Evolutionary conservation across 92 coral and sea anemone genomes (phyloP).

Genomic region (Pocillopora grandis): DNA sequence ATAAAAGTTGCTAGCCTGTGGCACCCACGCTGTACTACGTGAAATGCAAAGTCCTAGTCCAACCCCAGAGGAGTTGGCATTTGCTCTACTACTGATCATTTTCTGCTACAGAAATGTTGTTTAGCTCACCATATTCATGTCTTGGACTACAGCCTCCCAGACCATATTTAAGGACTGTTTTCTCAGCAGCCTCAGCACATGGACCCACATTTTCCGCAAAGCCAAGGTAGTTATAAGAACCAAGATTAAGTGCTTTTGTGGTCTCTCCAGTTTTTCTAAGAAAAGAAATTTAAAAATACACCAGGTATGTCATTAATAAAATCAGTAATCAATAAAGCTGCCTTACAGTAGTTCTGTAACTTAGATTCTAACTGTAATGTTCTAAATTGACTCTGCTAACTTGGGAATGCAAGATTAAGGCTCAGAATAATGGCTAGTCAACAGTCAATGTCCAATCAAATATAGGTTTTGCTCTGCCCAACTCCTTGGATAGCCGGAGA

Average conservation of each 20-base stretch:
- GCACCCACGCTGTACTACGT: too few species aligned
- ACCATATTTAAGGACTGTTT: slow-evolving; percentile 73
- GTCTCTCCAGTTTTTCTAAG: slow-evolving; percentile 61
- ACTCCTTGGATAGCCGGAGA: too few species aligned
- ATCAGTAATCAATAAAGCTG: neutral
- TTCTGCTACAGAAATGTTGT: neutral
- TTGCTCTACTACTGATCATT: neutral
- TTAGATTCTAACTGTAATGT: too few species aligned
- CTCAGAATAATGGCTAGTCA: too few species aligned
- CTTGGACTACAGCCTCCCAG: slow-evolving; percentile 87
- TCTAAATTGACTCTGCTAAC: too few species aligned
- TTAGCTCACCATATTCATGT: slow-evolving; percentile 88
- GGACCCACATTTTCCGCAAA: slow-evolving; percentile 96
- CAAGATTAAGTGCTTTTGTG: slow-evolving; percentile 79
- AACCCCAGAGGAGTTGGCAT: too few species aligned
- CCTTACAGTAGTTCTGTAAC: too few species aligned
- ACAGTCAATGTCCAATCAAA: too few species aligned
- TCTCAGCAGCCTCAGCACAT: slow-evolving; percentile 85
- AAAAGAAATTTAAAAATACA: neutral
- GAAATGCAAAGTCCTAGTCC: too few species aligned
- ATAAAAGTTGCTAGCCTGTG: too few species aligned
- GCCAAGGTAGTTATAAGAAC: slow-evolving; percentile 96
- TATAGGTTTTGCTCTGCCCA: too few species aligned
- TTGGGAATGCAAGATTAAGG: too few species aligned
- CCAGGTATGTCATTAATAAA: neutral